A percentile compares a stretch with the other conserved stretches of the same genome.
Evolutionary conservation across 1,140 invertebrate species (phyloP).

Genomic region (Cyphomyrmex costatus): DNA sequence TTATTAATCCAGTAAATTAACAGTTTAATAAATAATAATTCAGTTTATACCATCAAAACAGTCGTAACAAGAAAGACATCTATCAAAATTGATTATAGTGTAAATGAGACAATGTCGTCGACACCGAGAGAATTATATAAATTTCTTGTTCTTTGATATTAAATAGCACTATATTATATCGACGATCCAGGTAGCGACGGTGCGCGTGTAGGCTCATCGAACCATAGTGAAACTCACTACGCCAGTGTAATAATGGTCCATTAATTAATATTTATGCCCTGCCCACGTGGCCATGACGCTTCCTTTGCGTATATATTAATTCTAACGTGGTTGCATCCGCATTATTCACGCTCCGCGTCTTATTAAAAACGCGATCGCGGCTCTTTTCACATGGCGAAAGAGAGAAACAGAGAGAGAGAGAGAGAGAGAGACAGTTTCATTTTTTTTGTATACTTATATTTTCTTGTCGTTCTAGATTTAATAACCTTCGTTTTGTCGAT

Average conservation of each 20-base stretch:
- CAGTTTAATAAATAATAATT: background rate
- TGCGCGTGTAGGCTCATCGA: conserved; percentile 63
- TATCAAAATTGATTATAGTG: background rate
- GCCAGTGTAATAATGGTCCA: conserved; percentile 70
- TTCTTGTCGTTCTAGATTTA: conserved; percentile 19
- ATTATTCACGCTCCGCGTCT: conserved; percentile 25
- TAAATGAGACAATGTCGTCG: conserved; percentile 19
- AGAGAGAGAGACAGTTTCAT: background rate
- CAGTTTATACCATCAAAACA: background rate
- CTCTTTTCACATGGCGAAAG: background rate
- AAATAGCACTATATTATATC: conserved; percentile 10
- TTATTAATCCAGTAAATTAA: background rate
- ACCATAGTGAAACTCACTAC: conserved; percentile 62
- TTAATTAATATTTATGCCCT: conserved; percentile 80
- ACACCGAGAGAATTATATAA: background rate
- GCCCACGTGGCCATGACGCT: conserved; percentile 75
- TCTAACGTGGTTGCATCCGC: conserved; percentile 41
- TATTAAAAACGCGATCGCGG: conserved; percentile 41
- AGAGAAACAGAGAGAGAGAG: background rate
- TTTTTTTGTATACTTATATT: conserved; percentile 15
- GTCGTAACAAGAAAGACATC: background rate
- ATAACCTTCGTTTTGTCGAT: conserved; percentile 59
- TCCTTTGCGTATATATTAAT: conserved; percentile 73
- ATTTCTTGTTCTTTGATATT: conserved; percentile 8
- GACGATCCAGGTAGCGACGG: background rate